Conservation (phyloP, 2,113 vertebrate genomes). For the Rafetus swinhoei region DNA sequence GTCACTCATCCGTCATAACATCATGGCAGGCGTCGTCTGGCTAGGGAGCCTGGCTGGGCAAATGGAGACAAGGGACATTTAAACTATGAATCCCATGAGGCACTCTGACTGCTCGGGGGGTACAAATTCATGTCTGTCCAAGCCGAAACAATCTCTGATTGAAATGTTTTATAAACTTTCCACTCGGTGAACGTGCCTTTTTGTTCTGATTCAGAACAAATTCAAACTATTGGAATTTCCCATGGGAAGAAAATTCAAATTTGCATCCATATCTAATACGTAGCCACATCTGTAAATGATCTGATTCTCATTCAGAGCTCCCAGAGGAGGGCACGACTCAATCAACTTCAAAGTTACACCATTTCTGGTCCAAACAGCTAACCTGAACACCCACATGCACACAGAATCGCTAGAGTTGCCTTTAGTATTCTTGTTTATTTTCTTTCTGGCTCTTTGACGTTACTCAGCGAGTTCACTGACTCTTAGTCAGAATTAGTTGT, state of each 20-base stretch:
- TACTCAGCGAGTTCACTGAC: not conserved
- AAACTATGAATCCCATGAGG: too few relatives aligned
- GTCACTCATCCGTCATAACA: not conserved
- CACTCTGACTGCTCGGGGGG: too few relatives aligned
- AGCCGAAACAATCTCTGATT: too few relatives aligned
- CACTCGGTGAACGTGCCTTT: not conserved
- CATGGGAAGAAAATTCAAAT: not conserved
- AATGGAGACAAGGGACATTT: too few relatives aligned
- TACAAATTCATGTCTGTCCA: too few relatives aligned
- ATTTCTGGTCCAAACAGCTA: not conserved
- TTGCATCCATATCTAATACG: not conserved
- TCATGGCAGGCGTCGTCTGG: too few relatives aligned
- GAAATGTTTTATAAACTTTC: too few relatives aligned
- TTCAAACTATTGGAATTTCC: not conserved
- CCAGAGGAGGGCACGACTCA: not conserved
- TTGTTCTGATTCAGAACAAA: not conserved
- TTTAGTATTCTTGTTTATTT: not conserved
- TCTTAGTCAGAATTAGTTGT: not conserved
- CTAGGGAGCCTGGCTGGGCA: too few relatives aligned
- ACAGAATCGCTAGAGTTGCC: rapidly evolving
- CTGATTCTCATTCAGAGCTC: not conserved
- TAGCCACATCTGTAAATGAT: not conserved
- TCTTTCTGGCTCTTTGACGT: not conserved
- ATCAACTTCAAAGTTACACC: not conserved
- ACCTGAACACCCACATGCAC: not conserved